A percentile compares a stretch with the other conserved stretches of the same genome.
Conservation (phyloP, 2,113 vertebrate genomes). For the Ptilorrhoa leucosticta region DNA sequence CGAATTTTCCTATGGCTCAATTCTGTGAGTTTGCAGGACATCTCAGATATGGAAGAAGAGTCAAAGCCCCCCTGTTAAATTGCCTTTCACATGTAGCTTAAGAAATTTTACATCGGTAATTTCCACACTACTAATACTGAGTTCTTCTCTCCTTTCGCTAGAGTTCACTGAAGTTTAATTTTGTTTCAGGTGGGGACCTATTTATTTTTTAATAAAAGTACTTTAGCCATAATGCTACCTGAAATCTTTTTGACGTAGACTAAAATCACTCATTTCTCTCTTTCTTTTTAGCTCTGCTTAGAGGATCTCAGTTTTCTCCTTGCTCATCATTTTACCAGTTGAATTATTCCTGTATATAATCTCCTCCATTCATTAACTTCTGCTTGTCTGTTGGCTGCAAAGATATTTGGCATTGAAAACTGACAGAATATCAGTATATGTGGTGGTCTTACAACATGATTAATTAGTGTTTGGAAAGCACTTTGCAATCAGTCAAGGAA, state of each 20-base stretch:
- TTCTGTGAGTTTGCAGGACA: neutral
- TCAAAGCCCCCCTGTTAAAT: neutral
- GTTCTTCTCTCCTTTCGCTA: neutral
- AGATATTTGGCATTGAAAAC: neutral
- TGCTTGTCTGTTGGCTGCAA: slow-evolving; percentile 7
- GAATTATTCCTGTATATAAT: neutral
- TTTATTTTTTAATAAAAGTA: neutral
- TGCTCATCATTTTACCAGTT: neutral
- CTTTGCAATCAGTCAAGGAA: slow-evolving; percentile 2
- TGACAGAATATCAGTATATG: neutral
- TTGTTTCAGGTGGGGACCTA: neutral
- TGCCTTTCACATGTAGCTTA: neutral
- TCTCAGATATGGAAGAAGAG: neutral
- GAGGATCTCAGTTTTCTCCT: neutral
- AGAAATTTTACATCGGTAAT: neutral
- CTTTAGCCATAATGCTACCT: neutral
- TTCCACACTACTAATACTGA: neutral
- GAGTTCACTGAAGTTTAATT: neutral
- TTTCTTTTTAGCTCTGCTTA: neutral
- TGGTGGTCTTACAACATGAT: neutral
- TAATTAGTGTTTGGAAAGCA: neutral
- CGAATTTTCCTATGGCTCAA: neutral
- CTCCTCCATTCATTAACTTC: neutral
- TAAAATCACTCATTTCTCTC: neutral
- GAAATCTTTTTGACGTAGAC: neutral